A percentile compares a stretch with the other conserved stretches of the same genome.
These are phyloP conservation scores for Rhipidura dahli DNA, from an alignment of 2,113 vertebrate species.

Conservation along the genomic window DNA sequence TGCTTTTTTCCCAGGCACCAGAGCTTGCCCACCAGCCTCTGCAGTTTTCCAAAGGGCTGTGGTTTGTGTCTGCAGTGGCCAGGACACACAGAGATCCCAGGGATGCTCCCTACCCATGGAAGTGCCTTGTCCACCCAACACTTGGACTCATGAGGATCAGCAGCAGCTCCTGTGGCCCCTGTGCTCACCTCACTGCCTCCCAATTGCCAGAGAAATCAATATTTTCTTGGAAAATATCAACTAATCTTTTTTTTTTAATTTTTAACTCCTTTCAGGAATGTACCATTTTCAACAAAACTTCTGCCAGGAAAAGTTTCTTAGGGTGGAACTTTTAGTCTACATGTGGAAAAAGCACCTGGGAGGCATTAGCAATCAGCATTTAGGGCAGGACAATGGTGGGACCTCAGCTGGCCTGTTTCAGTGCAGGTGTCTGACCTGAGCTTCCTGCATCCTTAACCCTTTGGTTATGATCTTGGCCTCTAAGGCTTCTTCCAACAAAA, in stretches of 20 bases:
- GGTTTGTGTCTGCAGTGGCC: not conserved
- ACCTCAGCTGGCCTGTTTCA: not conserved
- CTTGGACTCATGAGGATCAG: not conserved
- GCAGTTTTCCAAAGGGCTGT: not conserved
- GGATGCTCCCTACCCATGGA: not conserved
- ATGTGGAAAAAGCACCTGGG: not conserved
- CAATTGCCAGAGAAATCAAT: not conserved
- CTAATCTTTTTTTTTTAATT: accelerated
- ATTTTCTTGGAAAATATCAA: not conserved
- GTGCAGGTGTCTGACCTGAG: not conserved
- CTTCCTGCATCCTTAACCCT: not conserved
- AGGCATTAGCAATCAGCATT: not conserved
- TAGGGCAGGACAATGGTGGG: not conserved
- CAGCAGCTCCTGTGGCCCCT: accelerated
- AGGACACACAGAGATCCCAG: not conserved
- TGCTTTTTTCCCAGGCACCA: not conserved
- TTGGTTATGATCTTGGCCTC: accelerated
- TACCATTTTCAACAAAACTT: not conserved
- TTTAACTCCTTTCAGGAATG: not conserved
- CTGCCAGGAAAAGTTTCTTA: conserved; percentile 19
- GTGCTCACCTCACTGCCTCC: not conserved
- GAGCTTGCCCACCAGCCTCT: not conserved
- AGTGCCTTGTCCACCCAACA: accelerated
- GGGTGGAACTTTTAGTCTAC: not conserved
- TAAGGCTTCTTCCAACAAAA: not conserved